These are phyloP conservation scores for Actenoides lindsayi DNA, from an alignment of 2,113 vertebrate genomes.

Conservation along the genomic window DNA sequence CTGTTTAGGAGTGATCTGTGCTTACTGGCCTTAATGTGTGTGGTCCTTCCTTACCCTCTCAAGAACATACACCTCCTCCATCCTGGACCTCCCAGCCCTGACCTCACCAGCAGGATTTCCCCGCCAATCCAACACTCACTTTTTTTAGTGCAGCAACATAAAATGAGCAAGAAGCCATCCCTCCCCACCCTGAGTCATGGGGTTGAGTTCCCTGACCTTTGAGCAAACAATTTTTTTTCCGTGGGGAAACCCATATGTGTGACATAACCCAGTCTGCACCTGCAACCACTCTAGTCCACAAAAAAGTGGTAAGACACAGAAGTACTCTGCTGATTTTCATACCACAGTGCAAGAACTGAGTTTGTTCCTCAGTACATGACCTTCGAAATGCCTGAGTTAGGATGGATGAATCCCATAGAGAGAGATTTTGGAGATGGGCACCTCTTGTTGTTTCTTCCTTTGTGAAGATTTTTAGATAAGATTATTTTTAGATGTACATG, in stretches of 20 bases:
- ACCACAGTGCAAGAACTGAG: not conserved
- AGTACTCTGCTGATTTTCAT: not conserved
- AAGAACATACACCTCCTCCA: accelerated
- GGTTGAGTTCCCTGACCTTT: not conserved
- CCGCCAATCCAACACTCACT: not conserved
- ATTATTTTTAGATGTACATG: not conserved
- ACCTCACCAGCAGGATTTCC: not conserved
- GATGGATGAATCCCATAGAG: not conserved
- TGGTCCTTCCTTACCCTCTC: not conserved
- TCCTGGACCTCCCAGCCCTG: not conserved
- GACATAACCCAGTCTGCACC: not conserved
- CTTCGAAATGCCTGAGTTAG: not conserved
- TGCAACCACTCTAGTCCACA: not conserved
- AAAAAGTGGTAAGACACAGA: not conserved
- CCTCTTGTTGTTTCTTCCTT: not conserved
- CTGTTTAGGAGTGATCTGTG: not conserved
- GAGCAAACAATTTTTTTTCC: not conserved
- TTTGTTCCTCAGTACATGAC: not conserved
- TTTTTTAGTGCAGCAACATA: not conserved
- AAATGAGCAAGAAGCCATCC: not conserved
- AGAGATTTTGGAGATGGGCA: not conserved
- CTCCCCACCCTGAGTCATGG: not conserved
- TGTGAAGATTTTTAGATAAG: not conserved
- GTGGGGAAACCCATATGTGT: not conserved
- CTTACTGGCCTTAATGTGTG: accelerated